phyloP scores from a whole-genome alignment of 2,888 invertebrate genomes.

The Sinodicranocentrus sp. region DNA sequence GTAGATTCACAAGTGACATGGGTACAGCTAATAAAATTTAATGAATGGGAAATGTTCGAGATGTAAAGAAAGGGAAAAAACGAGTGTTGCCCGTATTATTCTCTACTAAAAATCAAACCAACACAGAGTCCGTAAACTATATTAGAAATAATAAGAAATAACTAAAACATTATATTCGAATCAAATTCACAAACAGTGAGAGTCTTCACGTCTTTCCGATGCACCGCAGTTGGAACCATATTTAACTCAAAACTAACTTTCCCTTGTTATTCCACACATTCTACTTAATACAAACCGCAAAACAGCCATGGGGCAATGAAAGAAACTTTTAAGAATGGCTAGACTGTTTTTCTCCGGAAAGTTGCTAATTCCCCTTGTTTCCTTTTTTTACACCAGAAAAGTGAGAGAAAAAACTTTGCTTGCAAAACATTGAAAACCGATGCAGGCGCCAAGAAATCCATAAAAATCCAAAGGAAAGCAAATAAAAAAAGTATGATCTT shows the following conservation, averaged over 20 bases:
- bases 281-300: neutral
- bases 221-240: too few relatives aligned
- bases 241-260: constrained; percentile 13
- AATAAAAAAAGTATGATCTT: constrained; percentile 41
- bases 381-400: too few relatives aligned
- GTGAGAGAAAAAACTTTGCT: neutral
- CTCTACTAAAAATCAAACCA: constrained; percentile 15
- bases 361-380: too few relatives aligned
- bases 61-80: neutral
- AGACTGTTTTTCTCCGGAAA: neutral
- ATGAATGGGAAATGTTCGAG: constrained; percentile 17
- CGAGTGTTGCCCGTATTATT: constrained; percentile 45
- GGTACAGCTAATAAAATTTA: constrained; percentile 21
- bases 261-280: neutral
- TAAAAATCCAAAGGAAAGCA: constrained; percentile 63
- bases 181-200: too few relatives aligned
- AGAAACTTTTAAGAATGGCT: too few relatives aligned
- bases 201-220: too few relatives aligned
- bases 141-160: too few relatives aligned
- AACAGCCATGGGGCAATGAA: constrained; percentile 21
- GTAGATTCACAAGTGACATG: neutral
- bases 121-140: too few relatives aligned
- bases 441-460: constrained; percentile 64
- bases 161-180: too few relatives aligned
- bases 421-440: constrained; percentile 40